phyloP scores from a whole-genome alignment of 2,113 vertebrate species.

The Phyllopteryx taeniolatus region DNA sequence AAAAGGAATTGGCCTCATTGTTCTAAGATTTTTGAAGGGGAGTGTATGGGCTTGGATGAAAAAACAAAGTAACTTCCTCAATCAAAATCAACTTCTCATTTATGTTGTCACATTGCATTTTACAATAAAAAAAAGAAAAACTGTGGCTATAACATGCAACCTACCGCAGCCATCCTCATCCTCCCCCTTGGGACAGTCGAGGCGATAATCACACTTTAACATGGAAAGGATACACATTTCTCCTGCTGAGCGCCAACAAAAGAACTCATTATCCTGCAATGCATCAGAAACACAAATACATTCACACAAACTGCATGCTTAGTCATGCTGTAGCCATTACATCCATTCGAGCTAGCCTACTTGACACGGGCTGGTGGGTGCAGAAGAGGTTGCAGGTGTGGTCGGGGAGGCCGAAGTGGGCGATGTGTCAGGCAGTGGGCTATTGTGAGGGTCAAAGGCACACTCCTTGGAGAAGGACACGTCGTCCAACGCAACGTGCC shows the following conservation, averaged over 20 bases:
- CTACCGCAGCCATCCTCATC: slow-evolving; percentile 63
- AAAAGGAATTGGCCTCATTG: background rate
- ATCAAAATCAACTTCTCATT: background rate
- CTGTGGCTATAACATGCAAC: background rate
- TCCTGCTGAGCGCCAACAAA: slow-evolving; percentile 59
- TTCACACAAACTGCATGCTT: background rate
- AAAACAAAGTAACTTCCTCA: background rate
- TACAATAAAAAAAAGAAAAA: background rate
- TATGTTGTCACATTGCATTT: background rate
- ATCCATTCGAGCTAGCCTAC: slow-evolving; percentile 19
- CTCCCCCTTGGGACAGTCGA: slow-evolving; percentile 60
- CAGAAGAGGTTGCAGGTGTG: background rate
- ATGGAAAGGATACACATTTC: slow-evolving; percentile 46
- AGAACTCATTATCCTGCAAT: slow-evolving; percentile 64
- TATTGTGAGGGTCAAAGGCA: slow-evolving; percentile 63
- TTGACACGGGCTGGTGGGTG: slow-evolving; percentile 54
- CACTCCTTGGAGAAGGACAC: slow-evolving; percentile 71
- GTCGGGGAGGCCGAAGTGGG: slow-evolving; percentile 39
- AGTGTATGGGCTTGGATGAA: background rate
- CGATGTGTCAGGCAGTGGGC: slow-evolving; percentile 46
- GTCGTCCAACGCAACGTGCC: slow-evolving; percentile 66
- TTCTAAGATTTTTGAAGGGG: background rate
- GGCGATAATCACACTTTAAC: slow-evolving; percentile 53
- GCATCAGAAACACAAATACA: background rate
- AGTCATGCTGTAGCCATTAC: background rate